phyloP scores from a whole-genome alignment of 2,113 vertebrate genomes.

The Sebastes fasciatus region DNA sequence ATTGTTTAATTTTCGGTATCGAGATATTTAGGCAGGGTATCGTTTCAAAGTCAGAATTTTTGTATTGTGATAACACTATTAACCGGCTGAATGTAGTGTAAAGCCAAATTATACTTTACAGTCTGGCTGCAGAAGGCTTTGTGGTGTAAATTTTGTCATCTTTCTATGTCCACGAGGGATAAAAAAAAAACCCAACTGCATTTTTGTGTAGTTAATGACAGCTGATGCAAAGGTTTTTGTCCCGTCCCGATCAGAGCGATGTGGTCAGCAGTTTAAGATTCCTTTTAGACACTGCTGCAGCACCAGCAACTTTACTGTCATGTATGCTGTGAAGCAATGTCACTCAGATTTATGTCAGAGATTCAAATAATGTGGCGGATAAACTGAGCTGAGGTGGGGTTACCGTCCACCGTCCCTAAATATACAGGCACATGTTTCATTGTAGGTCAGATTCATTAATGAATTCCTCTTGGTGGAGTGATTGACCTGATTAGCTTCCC shows the following conservation, averaged over 20 bases:
- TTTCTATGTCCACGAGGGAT: neutral
- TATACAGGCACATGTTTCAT: neutral
- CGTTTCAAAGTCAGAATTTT: too few relatives aligned
- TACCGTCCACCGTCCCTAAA: neutral
- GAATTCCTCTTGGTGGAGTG: neutral
- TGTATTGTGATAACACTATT: too few relatives aligned
- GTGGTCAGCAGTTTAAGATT: neutral
- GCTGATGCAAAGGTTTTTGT: neutral
- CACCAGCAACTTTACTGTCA: neutral
- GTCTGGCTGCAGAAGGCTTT: too few relatives aligned
- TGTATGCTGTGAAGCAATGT: neutral
- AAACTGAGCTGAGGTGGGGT: neutral
- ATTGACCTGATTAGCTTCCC: neutral
- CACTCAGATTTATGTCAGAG: neutral
- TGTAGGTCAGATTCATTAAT: constrained; percentile 9
- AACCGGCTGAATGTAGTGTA: neutral
- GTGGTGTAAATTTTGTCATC: neutral
- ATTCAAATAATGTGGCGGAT: neutral
- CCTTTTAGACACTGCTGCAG: neutral
- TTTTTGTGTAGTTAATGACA: neutral
- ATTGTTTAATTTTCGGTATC: too few relatives aligned
- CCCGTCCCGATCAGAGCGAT: neutral
- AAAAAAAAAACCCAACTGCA: neutral
- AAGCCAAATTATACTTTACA: neutral
- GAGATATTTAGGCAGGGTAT: too few relatives aligned